Conservation (phyloP, 1,140 invertebrate species). For the Trichogramma pretiosum region DNA sequence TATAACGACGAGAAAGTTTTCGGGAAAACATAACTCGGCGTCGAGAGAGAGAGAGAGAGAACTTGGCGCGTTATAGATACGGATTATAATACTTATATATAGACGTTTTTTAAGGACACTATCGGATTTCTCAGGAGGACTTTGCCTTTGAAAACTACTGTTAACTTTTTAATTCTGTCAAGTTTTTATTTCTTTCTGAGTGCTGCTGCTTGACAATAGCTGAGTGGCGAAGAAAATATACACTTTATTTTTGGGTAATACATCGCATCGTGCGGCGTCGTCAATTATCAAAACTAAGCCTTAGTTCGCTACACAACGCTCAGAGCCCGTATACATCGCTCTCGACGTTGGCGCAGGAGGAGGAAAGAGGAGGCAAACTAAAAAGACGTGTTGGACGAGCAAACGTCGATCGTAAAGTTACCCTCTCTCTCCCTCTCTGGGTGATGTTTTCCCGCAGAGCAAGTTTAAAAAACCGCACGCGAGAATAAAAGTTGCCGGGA, state of each 20-base stretch:
- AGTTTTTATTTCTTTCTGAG: too few species aligned
- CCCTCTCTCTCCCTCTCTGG: background rate
- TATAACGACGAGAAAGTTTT: background rate
- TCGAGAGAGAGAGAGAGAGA: background rate
- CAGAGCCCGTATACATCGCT: background rate
- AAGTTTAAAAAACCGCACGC: conserved; percentile 13
- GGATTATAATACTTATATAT: background rate
- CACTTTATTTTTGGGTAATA: background rate
- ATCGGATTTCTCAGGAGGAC: too few species aligned
- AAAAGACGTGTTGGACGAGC: background rate
- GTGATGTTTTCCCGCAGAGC: conserved; percentile 8
- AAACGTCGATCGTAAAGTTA: conserved; percentile 13
- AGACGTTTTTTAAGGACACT: background rate
- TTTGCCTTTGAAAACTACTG: too few species aligned
- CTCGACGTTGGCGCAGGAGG: background rate
- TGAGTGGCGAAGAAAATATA: background rate
- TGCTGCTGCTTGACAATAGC: background rate
- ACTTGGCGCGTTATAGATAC: too few species aligned
- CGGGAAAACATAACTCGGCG: conserved; percentile 8
- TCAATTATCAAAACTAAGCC: background rate
- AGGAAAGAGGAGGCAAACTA: background rate
- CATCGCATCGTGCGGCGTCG: background rate
- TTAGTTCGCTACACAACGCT: too few species aligned
- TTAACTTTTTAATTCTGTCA: too few species aligned
- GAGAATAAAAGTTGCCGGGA: conserved; percentile 16